phyloP scores from a whole-genome alignment of 2,888 invertebrate species.

The Sepiola atlantica region DNA sequence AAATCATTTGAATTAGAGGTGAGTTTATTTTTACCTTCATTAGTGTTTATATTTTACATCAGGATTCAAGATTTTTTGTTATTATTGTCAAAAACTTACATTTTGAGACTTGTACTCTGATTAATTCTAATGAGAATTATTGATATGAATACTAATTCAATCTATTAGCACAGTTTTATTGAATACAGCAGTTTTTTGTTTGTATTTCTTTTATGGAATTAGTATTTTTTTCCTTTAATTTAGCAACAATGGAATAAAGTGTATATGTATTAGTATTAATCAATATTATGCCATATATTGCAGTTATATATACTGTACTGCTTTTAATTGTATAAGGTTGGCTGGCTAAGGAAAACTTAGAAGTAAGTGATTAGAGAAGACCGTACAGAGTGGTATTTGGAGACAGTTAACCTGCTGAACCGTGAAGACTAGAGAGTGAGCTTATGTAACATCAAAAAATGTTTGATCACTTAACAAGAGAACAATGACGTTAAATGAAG shows the following conservation, averaged over 20 bases:
- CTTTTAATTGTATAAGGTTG: no score
- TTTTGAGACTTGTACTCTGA: not conserved
- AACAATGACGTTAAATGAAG: no score
- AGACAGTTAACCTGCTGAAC: no score
- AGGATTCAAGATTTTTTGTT: not conserved
- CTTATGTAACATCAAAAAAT: no score
- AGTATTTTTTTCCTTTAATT: not conserved
- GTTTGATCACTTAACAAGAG: no score
- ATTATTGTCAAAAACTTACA: not conserved
- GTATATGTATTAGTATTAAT: not conserved
- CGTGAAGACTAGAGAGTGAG: no score
- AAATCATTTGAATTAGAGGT: conserved; percentile 43
- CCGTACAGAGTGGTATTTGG: no score
- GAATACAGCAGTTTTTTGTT: not conserved
- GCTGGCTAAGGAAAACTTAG: no score
- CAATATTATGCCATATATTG: no score
- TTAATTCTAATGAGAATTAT: not conserved
- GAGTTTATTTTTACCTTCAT: not conserved
- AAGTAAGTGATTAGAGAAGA: no score
- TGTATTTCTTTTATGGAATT: not conserved
- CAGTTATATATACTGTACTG: no score
- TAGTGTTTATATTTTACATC: not conserved
- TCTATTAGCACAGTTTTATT: not conserved
- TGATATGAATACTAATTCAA: not conserved
- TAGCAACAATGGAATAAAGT: not conserved